Conservation (phyloP, 2,113 vertebrate genomes). For the Petrocephalus microphthalmus region DNA sequence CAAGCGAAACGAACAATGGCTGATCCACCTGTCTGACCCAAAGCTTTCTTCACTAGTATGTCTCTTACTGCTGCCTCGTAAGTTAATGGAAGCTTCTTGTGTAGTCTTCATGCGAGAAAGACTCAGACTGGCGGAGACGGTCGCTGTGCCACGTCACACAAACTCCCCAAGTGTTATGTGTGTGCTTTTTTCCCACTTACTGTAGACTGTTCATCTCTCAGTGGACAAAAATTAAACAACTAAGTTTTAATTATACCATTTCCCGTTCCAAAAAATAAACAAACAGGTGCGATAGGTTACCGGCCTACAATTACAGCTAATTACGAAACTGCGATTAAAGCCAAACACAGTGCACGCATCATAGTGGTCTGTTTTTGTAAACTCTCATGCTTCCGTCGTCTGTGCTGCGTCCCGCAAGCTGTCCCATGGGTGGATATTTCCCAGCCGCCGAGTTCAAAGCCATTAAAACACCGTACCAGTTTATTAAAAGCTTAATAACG, state of each 20-base stretch:
- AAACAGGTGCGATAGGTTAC: neutral
- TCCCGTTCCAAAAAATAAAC: slow-evolving; percentile 4
- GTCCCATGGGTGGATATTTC: neutral
- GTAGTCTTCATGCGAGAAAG: neutral
- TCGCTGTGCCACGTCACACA: neutral
- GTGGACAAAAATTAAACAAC: slow-evolving; percentile 5
- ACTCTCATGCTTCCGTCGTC: neutral
- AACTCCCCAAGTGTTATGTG: neutral
- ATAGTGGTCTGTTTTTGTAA: neutral
- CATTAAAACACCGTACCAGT: neutral
- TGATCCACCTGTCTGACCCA: neutral
- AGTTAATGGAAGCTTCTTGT: neutral
- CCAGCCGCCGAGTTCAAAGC: neutral
- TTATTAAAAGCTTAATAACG: neutral
- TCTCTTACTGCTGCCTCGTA: neutral
- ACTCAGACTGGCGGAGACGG: neutral
- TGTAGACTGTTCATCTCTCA: neutral
- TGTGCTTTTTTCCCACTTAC: neutral
- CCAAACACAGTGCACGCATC: neutral
- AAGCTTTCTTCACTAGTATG: neutral
- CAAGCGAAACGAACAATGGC: no score
- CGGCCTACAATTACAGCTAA: neutral
- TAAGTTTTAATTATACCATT: neutral
- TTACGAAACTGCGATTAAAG: neutral
- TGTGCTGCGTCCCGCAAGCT: no score